phyloP scores from a whole-genome alignment of 64 coral and sea anemone genomes.

The Acropora yongei region DNA sequence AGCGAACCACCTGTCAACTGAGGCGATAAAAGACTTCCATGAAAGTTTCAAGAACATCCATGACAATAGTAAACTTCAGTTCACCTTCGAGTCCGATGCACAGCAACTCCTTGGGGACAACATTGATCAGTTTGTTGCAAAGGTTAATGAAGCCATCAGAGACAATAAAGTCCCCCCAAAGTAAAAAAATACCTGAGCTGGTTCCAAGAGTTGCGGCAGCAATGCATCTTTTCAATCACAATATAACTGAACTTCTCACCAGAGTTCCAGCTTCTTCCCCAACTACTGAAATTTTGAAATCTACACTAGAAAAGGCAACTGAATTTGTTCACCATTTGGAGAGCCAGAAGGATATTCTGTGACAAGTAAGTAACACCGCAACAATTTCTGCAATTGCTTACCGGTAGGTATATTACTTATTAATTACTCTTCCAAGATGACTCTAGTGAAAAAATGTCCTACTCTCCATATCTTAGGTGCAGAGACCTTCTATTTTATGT shows the following conservation, averaged over 20 bases:
- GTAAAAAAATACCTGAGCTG: slow-evolving; percentile 48
- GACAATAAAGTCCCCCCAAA: slow-evolving; percentile 50
- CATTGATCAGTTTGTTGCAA: slow-evolving; percentile 9
- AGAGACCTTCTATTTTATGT: too few relatives aligned
- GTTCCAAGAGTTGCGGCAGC: slow-evolving; percentile 50
- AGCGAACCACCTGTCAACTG: neutral
- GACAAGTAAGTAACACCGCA: slow-evolving; percentile 13
- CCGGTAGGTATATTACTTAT: too few relatives aligned
- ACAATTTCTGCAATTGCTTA: too few relatives aligned
- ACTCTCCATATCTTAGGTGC: too few relatives aligned
- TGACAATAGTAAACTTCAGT: neutral
- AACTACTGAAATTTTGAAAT: neutral
- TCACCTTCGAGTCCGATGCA: slow-evolving; percentile 12
- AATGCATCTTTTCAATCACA: slow-evolving; percentile 53
- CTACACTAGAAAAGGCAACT: slow-evolving; percentile 30
- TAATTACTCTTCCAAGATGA: too few relatives aligned
- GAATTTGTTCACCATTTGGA: slow-evolving; percentile 49
- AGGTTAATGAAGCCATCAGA: slow-evolving; percentile 46
- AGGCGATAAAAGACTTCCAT: neutral
- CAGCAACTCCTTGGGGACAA: slow-evolving; percentile 15
- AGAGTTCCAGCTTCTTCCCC: slow-evolving; percentile 5
- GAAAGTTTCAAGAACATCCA: neutral
- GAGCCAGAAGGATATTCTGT: slow-evolving; percentile 53
- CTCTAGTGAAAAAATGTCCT: too few relatives aligned
- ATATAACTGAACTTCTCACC: slow-evolving; percentile 25